phyloP scores from a whole-genome alignment of 2,888 invertebrate species.

The Microctonus brassicae region DNA sequence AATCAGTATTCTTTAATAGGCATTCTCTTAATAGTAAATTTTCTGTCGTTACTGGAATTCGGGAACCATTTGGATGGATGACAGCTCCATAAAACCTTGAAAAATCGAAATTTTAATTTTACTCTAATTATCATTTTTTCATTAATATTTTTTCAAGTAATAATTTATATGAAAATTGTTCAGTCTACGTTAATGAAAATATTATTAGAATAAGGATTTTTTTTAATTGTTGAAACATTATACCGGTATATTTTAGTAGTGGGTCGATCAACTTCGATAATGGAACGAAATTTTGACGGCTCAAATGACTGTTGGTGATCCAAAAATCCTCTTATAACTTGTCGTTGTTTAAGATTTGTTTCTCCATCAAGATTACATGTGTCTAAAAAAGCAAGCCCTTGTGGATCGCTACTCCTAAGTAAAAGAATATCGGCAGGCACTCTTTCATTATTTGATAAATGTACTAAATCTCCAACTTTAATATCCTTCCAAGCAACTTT shows the following conservation, averaged over 20 bases:
- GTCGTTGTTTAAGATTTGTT: conserved; percentile 93
- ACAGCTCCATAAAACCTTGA: conserved; percentile 86
- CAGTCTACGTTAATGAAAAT: neutral
- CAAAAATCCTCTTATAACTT: conserved; percentile 83
- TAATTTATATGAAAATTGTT: too few relatives aligned
- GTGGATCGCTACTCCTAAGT: conserved; percentile 87
- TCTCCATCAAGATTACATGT: conserved; percentile 98
- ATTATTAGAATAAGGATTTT: neutral
- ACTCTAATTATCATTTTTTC: neutral
- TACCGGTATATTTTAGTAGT: conserved; percentile 93
- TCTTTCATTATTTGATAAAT: conserved; percentile 95
- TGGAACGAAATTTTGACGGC: conserved; percentile 85
- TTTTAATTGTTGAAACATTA: too few relatives aligned
- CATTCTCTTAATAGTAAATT: conserved; percentile 95
- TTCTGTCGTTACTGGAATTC: conserved; percentile 88
- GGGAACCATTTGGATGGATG: conserved; percentile 82
- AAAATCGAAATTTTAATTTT: conserved; percentile 8
- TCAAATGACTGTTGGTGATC: conserved; percentile 82
- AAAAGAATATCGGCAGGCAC: conserved; percentile 96
- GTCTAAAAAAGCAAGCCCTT: conserved; percentile 93
- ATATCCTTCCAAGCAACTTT: conserved; percentile 92
- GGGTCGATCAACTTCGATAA: conserved; percentile 93
- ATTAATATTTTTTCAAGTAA: neutral
- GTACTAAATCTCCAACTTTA: conserved; percentile 93
- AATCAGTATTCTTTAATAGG: conserved; percentile 95